Conservation (phyloP, 2,888 invertebrate genomes). For the Eledona agricola region DNA sequence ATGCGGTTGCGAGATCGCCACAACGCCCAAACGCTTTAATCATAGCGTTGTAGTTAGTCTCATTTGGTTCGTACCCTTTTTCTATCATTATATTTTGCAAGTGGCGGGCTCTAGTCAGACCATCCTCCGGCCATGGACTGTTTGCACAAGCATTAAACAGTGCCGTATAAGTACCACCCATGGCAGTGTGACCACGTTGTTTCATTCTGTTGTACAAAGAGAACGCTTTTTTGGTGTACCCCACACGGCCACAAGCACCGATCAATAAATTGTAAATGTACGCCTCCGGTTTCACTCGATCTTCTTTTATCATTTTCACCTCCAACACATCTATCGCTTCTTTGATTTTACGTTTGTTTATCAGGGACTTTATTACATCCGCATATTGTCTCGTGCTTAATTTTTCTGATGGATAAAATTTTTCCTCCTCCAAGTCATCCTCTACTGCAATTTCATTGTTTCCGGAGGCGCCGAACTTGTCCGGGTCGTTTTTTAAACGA, state of each 20-base stretch:
- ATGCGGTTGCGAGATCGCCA: constrained; percentile 80
- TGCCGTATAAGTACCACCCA: constrained; percentile 81
- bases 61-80: constrained; percentile 74
- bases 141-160: constrained; percentile 90
- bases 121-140: constrained; percentile 74
- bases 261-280: constrained; percentile 87
- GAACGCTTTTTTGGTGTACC: constrained; percentile 88
- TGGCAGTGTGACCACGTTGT: constrained; percentile 72
- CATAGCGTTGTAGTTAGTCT: constrained; percentile 85
- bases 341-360: constrained; percentile 71
- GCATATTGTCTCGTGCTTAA: constrained; percentile 73
- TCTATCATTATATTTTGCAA: constrained; percentile 75
- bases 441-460: constrained; percentile 60
- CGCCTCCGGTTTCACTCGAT: constrained; percentile 79
- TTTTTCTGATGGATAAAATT: constrained; percentile 64
- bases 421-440: constrained; percentile 70
- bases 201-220: constrained; percentile 85
- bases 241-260: constrained; percentile 81
- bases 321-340: constrained; percentile 84
- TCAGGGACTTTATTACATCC: constrained; percentile 73
- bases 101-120: constrained; percentile 72
- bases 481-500: constrained; percentile 64
- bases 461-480: constrained; percentile 66
- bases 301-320: constrained; percentile 77
- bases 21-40: constrained; percentile 91